Evolutionary conservation across 1,140 invertebrate species (phyloP), one percentile per base, ranked within the genome.

Genomic region (Tribolium madens): DNA sequence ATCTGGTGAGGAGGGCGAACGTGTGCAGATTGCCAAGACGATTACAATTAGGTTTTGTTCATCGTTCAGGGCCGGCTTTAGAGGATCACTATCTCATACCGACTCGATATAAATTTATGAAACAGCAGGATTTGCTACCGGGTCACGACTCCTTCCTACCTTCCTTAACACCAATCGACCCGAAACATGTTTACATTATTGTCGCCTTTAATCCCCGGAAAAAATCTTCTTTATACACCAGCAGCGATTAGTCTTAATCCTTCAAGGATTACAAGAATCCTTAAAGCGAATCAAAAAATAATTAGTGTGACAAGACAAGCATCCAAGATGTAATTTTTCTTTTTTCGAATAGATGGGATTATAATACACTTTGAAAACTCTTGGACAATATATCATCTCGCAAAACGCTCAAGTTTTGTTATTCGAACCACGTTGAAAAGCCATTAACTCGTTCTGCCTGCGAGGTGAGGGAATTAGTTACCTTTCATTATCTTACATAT

Each of bases 331-430:
- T 57, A 70, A 76, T 76, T 76, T 76, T 76, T 76, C 75, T 76
- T 73, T 21, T 21, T 73, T 76, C 33, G 60, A 69, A 76, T 71
- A 76, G 75, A 76, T 76, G 75, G 69, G 75, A 76, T 76, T 76
- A 76, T 76, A 76, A 76, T 76, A 76, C 69, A 76, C 48, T 76
- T 76, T 72, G 48, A 76, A 76, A 76, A 76, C 75, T 76, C 75
- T 14, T 36, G n/a, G 71, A 76, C 75, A 76, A 76, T 76, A 31
- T 76, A 76, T 76, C 75, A 76, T 76, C 75, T 76, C 68, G 69
- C 48, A 48, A 70, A 76, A 76, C 50, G 75, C 73, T 76, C 18
- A 76, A 76, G 69, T 76, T 76, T 76, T 71, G 33, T 76, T 76
- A 76, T 76, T 76, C 75, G 68, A 46, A 18, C 69, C 75, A 76